A percentile compares a stretch with the other conserved stretches of the same genome.
These are phyloP conservation scores for Pomacea maculata DNA, from an alignment of 1,140 invertebrate genomes.

Conservation along the genomic window DNA sequence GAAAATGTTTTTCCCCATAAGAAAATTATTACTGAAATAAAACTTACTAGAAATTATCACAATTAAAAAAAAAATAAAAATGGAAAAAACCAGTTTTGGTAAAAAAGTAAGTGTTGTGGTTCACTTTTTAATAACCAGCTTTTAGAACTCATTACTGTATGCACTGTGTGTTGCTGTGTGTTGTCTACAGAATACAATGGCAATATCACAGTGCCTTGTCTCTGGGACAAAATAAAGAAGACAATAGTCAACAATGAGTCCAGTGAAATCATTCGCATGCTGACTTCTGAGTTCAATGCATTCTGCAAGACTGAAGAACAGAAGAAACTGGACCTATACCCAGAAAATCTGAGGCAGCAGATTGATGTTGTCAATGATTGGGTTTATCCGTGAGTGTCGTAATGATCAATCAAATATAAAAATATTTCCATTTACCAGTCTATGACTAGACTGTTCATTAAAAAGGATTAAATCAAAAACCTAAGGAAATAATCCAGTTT, in stretches of 20 bases:
- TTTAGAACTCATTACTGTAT: no score
- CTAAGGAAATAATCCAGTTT: no score
- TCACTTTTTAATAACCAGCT: no score
- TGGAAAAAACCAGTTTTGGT: no score
- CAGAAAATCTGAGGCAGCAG: slow-evolving; percentile 37
- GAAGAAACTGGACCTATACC: slow-evolving; percentile 55
- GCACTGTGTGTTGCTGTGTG: no score
- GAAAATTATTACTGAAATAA: no score
- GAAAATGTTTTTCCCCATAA: no score
- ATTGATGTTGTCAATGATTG: slow-evolving; percentile 58
- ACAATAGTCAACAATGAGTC: slow-evolving; percentile 63
- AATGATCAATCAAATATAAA: neutral
- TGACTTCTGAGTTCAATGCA: slow-evolving; percentile 60
- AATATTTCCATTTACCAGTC: neutral
- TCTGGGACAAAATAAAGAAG: slow-evolving; percentile 58
- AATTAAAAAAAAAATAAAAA: no score
- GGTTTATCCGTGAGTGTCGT: slow-evolving; percentile 54
- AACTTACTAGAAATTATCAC: no score
- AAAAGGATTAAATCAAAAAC: neutral
- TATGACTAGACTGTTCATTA: neutral
- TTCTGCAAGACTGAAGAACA: slow-evolving; percentile 57
- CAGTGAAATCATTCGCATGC: slow-evolving; percentile 61
- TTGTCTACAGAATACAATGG: slow-evolving; percentile 45
- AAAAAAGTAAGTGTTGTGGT: no score
- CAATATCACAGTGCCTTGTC: slow-evolving; percentile 51